Evolutionary conservation across 23 tunicate genomes (phyloP).

Genomic region (Phallusia fumigata): DNA sequence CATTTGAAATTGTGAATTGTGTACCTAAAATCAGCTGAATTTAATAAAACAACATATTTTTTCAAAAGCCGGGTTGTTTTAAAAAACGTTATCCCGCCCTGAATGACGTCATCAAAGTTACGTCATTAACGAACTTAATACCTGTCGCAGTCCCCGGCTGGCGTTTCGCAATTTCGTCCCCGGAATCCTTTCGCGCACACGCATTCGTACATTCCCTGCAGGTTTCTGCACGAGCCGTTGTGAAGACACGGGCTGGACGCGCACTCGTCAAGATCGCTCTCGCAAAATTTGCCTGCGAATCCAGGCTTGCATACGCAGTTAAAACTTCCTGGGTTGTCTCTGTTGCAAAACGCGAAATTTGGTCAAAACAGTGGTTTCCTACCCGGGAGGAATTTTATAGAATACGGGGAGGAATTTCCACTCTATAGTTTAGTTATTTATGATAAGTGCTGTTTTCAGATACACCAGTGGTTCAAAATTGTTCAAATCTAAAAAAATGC

Average conservation of each 20-base stretch:
- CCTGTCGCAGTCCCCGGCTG: conserved; percentile 1
- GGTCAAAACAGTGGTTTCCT: no score
- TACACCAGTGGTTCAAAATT: no score
- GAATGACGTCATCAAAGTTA: not conserved
- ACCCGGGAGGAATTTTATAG: no score
- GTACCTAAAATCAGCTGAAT: no score
- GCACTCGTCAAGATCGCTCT: conserved; percentile 53
- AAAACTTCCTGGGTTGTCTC: conserved; percentile 17
- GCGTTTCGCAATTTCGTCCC: not conserved
- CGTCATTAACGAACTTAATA: not conserved
- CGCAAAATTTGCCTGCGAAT: conserved; percentile 41
- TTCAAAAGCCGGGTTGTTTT: no score
- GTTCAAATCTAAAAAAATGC: no score
- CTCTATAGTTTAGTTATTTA: no score
- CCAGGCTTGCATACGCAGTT: conserved; percentile 45
- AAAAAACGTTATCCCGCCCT: not conserved
- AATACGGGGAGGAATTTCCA: no score
- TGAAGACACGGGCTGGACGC: conserved; percentile 50
- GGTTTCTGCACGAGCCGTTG: conserved; percentile 47
- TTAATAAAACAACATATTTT: no score
- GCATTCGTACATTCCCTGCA: conserved; percentile 26
- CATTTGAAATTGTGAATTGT: no score
- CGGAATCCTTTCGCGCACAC: conserved; percentile 17
- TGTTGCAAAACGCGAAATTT: not conserved
- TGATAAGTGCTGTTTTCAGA: no score